Evolutionary conservation across 2,888 invertebrate genomes (phyloP), one percentile per base, ranked within the genome.

Genomic region (Lepidochitona cinerea): DNA sequence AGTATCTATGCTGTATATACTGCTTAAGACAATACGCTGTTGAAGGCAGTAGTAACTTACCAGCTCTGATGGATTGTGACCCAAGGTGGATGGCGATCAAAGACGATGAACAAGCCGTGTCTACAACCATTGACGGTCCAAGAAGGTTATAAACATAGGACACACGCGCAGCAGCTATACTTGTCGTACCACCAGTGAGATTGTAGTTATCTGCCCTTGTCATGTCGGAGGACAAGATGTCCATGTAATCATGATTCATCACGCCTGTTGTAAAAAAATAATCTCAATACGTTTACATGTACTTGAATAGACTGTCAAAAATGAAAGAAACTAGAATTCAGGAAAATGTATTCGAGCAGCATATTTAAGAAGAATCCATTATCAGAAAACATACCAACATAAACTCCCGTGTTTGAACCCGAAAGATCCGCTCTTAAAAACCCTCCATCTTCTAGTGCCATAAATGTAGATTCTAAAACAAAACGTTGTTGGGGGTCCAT

Each of bases 51-150:
- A n/a, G n/a, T n/a, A n/a, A n/a, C 72, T 64, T 73, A 83, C 82
- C 82, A 70, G 76, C 26, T 18, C 73, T 54, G n/a, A 84, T 35
- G 9, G 79, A 76, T 70, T 86, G 83, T 12, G 82, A 74, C 9
- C 87, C 90, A 72, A 85, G 65, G 35, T 84, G 81, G 6, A 84
- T 79, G 9, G 82, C 80, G 12, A 81, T 70, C 29, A 82, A 52
- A 12, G 77, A 72, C 5, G 82, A 79, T 0, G 81, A 80, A 70
- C 82, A 82, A 33, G 81, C 82, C 0, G 79, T 80, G 71, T 82
- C 81, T 9, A 82, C 54, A 18, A 74, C 75, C 72, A 83, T 74
- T 5, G 76, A 68, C 6, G 80, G 79, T 33, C 82, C 81, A 0
- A 70, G 73, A 0, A 80, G 72, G 37, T 80, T 75, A 70, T 71